These are phyloP conservation scores for Polydrusus cervinus DNA, from an alignment of 2,888 invertebrate species.

Conservation along the genomic window DNA sequence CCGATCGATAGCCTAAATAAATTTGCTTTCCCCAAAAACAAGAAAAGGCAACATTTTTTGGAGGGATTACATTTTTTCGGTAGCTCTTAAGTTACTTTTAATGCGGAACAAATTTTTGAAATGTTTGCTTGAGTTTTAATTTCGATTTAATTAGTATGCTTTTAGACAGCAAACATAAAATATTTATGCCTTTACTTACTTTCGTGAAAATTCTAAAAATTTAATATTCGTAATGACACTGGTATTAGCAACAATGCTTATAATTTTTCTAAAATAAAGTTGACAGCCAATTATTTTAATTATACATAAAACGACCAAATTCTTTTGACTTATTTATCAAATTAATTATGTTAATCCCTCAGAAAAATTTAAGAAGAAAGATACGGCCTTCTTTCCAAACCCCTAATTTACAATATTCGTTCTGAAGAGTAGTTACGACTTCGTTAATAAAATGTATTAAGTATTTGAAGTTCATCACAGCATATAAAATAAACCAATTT, in stretches of 20 bases:
- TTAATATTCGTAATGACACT: neutral
- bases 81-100: constrained; percentile 33
- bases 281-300: too few species aligned
- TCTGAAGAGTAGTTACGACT: too few species aligned
- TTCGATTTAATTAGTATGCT: constrained; percentile 37
- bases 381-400: too few species aligned
- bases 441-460: too few species aligned
- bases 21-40: constrained; percentile 45
- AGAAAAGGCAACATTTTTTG: constrained; percentile 40
- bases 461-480: too few species aligned
- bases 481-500: too few species aligned
- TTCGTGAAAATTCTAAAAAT: neutral
- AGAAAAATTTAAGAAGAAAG: too few species aligned
- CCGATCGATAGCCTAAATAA: constrained; percentile 47
- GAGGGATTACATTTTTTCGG: constrained; percentile 26
- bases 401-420: too few species aligned
- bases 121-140: constrained; percentile 39
- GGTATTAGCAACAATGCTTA: neutral
- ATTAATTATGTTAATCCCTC: too few species aligned
- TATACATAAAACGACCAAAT: too few species aligned
- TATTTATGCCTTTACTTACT: constrained; percentile 20
- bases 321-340: too few species aligned
- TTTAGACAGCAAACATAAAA: constrained; percentile 34
- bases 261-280: too few species aligned
- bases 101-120: constrained; percentile 40